A percentile compares a stretch with the other conserved stretches of the same genome.
These are phyloP conservation scores for Pygmarrhopalites habei DNA, from an alignment of 1,140 invertebrate species.

Conservation along the genomic window DNA sequence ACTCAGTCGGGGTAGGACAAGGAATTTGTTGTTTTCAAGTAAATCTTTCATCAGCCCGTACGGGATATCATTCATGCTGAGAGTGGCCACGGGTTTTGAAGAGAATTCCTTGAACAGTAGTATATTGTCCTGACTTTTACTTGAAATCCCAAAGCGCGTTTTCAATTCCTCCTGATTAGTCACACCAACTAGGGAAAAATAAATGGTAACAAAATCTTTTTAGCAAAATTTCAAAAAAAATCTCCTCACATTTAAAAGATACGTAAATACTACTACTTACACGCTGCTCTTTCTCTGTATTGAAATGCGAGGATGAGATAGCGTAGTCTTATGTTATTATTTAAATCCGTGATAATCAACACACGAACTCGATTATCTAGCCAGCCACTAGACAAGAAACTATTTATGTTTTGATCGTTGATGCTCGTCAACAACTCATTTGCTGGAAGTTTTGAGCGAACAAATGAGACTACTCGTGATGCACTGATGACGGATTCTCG, in stretches of 20 bases:
- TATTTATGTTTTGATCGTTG: constrained; percentile 63
- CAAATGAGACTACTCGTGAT: constrained; percentile 73
- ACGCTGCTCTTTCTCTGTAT: constrained; percentile 66
- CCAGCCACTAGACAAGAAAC: constrained; percentile 80
- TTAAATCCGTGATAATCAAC: constrained; percentile 72
- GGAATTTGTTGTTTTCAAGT: constrained; percentile 78
- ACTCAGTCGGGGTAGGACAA: constrained; percentile 78
- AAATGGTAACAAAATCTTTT: background rate
- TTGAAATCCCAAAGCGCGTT: constrained; percentile 61
- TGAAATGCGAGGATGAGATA: constrained; percentile 84
- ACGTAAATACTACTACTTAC: constrained; percentile 88
- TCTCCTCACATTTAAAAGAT: constrained; percentile 43
- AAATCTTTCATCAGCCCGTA: constrained; percentile 78
- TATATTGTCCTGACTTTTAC: constrained; percentile 68
- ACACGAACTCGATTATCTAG: constrained; percentile 83
- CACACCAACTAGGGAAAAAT: constrained; percentile 17
- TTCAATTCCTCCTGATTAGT: constrained; percentile 14
- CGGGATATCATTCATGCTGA: constrained; percentile 79
- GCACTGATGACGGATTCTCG: constrained; percentile 67
- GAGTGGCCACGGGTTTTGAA: constrained; percentile 68
- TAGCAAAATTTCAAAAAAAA: background rate
- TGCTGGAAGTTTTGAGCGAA: constrained; percentile 73
- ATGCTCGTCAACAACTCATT: constrained; percentile 61
- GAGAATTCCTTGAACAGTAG: constrained; percentile 83
- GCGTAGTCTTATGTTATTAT: constrained; percentile 62